Percentiles rank a stretch among this genome's conserved stretches.
Conservation (phyloP, 92 coral and sea anemone genomes). For the Porites rus region DNA sequence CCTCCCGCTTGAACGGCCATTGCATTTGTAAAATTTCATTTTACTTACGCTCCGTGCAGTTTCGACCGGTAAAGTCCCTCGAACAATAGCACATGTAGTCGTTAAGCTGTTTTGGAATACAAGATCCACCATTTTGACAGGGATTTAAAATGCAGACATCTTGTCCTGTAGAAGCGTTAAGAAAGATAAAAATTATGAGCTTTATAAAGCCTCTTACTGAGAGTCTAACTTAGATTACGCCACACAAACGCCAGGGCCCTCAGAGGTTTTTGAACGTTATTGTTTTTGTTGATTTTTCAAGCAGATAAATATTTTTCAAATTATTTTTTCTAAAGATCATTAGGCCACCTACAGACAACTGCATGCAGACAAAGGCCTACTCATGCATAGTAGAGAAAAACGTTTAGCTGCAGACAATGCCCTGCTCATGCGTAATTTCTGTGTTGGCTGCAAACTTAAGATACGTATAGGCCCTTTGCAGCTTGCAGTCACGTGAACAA, state of each 20-base stretch:
- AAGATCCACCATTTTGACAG: conserved; percentile 12
- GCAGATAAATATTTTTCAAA: too few species aligned
- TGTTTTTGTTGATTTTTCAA: neutral
- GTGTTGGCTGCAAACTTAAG: too few species aligned
- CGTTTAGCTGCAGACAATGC: too few species aligned
- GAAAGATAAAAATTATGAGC: neutral
- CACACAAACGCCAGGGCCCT: neutral
- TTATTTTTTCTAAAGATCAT: too few species aligned
- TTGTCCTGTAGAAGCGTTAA: conserved; percentile 14
- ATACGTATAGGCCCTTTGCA: too few species aligned
- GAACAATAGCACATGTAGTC: neutral
- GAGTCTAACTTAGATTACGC: neutral
- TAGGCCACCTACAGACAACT: too few species aligned
- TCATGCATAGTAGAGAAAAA: too few species aligned
- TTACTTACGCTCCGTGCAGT: conserved; percentile 34
- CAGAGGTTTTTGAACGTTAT: neutral
- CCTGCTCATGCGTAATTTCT: too few species aligned
- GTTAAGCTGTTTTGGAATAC: neutral
- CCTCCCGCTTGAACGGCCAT: too few species aligned
- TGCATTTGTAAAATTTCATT: neutral
- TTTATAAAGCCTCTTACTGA: neutral
- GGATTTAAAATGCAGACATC: neutral
- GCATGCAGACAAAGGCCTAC: too few species aligned
- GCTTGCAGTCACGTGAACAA: too few species aligned
- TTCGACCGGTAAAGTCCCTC: conserved; percentile 7